A percentile compares a stretch with the other conserved stretches of the same genome.
Evolutionary conservation across 2,113 vertebrate genomes (phyloP).

Genomic region (Alces alces): DNA sequence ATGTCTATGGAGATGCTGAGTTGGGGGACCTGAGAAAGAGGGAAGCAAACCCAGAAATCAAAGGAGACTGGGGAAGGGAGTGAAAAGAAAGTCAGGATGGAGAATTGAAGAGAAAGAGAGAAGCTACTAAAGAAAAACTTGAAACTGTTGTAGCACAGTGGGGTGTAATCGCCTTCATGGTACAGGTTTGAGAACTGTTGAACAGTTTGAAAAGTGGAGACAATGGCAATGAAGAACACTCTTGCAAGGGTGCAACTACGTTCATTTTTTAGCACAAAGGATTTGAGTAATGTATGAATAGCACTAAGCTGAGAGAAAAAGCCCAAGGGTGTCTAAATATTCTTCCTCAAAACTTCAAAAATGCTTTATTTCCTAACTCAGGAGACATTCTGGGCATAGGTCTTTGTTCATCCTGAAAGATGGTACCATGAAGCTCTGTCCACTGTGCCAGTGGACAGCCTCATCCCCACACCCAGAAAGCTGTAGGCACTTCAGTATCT

Average conservation of each 20-base stretch:
- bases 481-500: background rate
- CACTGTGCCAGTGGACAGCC: background rate
- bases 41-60: background rate
- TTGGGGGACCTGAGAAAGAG: background rate
- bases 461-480: background rate
- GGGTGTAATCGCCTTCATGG: background rate
- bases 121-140: background rate
- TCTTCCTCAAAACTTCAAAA: background rate
- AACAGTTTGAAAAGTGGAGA: background rate
- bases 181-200: background rate
- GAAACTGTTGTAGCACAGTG: too few species aligned
- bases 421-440: background rate
- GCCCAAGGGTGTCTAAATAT: background rate
- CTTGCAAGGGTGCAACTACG: background rate
- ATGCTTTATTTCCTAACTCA: background rate
- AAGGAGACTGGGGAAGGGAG: background rate
- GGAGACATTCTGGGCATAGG: background rate
- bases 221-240: background rate
- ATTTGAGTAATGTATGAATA: background rate
- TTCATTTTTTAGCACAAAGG: background rate
- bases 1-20: accelerated
- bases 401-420: background rate
- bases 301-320: background rate
- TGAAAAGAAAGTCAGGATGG: background rate
- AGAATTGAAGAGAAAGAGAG: background rate